These are phyloP conservation scores for Lasioglossum malachurum DNA, from an alignment of 2,888 invertebrate genomes.

Conservation along the genomic window DNA sequence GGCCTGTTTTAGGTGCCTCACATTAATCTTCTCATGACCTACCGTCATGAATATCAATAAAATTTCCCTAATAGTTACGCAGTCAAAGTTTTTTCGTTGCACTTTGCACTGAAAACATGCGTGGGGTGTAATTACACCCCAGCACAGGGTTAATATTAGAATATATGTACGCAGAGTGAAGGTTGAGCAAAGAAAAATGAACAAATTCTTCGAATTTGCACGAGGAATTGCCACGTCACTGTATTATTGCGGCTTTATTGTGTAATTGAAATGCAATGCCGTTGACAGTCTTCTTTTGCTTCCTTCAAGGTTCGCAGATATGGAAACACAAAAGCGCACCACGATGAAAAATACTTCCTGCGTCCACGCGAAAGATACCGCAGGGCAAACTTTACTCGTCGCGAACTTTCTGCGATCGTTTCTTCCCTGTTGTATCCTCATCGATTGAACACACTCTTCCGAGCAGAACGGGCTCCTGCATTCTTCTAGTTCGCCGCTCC, in stretches of 20 bases:
- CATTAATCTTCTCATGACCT: too few relatives aligned
- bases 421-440: constrained; percentile 8
- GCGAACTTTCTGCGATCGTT: constrained; percentile 55
- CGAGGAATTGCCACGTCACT: neutral
- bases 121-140: too few relatives aligned
- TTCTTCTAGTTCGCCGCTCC: constrained; percentile 2
- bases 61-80: too few relatives aligned
- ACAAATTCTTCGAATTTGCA: neutral
- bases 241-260: neutral
- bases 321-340: constrained; percentile 12
- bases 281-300: neutral
- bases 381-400: constrained; percentile 40
- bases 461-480: constrained; percentile 2
- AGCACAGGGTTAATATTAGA: too few relatives aligned
- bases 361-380: constrained; percentile 22
- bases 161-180: too few relatives aligned
- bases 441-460: constrained; percentile 18
- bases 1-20: too few relatives aligned
- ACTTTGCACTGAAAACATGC: too few relatives aligned
- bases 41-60: too few relatives aligned
- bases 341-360: constrained; percentile 37
- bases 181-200: neutral
- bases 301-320: neutral
- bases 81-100: too few relatives aligned
- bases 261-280: neutral